Percentiles rank a stretch among this genome's conserved stretches.
These are phyloP conservation scores for Cephus pulcher DNA, from an alignment of 2,888 invertebrate species.

Conservation along the genomic window DNA sequence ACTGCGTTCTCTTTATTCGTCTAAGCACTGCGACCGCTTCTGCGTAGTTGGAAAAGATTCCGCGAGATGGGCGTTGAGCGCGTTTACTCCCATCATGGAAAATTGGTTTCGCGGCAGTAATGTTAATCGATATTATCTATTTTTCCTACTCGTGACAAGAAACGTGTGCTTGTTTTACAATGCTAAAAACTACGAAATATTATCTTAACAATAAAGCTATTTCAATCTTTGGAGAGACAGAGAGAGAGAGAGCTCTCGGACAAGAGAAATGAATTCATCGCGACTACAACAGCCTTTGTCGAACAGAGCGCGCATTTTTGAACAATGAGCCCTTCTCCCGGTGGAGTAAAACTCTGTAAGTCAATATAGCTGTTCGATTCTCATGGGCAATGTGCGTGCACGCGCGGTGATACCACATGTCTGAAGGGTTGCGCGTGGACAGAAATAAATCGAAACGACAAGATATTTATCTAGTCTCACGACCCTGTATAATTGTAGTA, in stretches of 20 bases:
- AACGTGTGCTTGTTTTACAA: too few species aligned
- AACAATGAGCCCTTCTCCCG: not conserved
- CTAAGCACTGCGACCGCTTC: not conserved
- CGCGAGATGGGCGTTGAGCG: not conserved
- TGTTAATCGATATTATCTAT: not conserved
- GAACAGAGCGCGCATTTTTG: not conserved
- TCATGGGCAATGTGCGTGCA: not conserved
- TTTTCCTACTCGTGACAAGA: not conserved
- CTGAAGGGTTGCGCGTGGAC: not conserved
- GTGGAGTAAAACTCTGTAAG: not conserved
- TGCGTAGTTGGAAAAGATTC: not conserved
- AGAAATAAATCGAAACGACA: slow-evolving; percentile 7
- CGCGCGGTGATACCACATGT: not conserved
- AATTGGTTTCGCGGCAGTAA: not conserved
- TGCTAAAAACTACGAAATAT: too few species aligned
- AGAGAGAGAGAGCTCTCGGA: not conserved
- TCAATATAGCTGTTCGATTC: not conserved
- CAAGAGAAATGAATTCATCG: not conserved
- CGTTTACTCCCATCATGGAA: not conserved
- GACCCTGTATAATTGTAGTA: slow-evolving; percentile 6
- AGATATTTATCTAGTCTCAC: slow-evolving; percentile 1
- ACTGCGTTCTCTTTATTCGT: not conserved
- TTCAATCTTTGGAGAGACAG: not conserved
- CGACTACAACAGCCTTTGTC: not conserved
- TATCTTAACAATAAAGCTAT: not conserved